These are phyloP conservation scores for Xanthia togata DNA, from an alignment of 2,888 invertebrate genomes.

Conservation along the genomic window DNA sequence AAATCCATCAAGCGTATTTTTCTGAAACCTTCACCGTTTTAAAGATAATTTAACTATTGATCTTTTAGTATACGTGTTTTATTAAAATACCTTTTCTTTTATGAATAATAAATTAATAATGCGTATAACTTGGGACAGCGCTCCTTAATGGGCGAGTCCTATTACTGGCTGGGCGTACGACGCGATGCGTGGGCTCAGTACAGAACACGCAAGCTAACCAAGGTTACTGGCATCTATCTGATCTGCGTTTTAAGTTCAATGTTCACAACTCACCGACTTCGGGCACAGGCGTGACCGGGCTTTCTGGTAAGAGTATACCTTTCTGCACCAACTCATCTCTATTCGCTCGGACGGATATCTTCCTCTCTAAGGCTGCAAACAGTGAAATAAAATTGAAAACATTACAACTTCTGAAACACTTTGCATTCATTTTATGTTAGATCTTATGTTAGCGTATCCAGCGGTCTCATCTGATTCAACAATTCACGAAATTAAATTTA, in stretches of 20 bases:
- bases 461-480: not conserved
- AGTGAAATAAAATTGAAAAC: conserved; percentile 60
- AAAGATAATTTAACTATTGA: too few species aligned
- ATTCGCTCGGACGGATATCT: conserved; percentile 99
- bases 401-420: not conserved
- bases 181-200: too few species aligned
- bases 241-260: not conserved
- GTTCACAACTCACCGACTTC: conserved; percentile 92
- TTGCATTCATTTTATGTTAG: not conserved
- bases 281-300: conserved; percentile 95
- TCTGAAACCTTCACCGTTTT: too few species aligned
- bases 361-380: conserved; percentile 97
- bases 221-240: too few species aligned
- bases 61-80: too few species aligned
- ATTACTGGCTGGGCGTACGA: too few species aligned
- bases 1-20: too few species aligned
- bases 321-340: conserved; percentile 99
- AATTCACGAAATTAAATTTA: not conserved
- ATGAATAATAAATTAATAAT: too few species aligned
- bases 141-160: too few species aligned
- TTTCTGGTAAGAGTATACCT: conserved; percentile 97
- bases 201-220: too few species aligned
- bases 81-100: too few species aligned
- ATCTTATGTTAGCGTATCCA: not conserved
- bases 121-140: too few species aligned